These are phyloP conservation scores for Troides helena DNA, from an alignment of 2,888 invertebrate genomes.

Conservation along the genomic window DNA sequence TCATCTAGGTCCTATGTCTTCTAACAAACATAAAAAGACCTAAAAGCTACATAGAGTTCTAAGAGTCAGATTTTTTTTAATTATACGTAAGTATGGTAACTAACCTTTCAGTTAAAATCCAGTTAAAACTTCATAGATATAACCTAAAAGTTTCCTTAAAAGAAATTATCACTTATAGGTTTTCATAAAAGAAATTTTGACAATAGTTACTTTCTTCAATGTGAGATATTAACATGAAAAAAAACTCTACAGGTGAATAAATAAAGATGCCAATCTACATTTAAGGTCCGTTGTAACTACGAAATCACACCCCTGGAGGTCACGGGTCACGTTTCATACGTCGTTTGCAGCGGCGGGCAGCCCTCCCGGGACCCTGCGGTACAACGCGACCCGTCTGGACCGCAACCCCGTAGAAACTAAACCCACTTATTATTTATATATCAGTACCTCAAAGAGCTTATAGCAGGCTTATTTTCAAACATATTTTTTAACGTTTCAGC, in stretches of 20 bases:
- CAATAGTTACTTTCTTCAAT: no score
- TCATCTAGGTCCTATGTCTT: no score
- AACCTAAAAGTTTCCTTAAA: no score
- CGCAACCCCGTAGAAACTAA: conserved; percentile 10
- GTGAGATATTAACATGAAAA: background rate
- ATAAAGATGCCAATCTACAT: background rate
- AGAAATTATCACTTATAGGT: no score
- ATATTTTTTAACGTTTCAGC: background rate
- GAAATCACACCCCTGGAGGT: conserved; percentile 1
- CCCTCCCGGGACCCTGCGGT: conserved; percentile 5
- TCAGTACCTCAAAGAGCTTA: background rate
- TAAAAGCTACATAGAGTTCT: no score
- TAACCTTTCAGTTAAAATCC: no score
- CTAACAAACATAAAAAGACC: no score
- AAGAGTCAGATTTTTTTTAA: no score
- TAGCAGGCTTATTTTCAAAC: background rate
- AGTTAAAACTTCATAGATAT: no score
- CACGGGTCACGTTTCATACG: conserved; percentile 8
- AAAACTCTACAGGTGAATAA: background rate
- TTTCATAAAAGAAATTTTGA: no score
- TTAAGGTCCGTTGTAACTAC: background rate
- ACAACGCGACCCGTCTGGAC: conserved; percentile 7
- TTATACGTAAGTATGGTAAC: no score
- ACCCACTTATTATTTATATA: conserved; percentile 21
- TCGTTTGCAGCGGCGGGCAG: conserved; percentile 1